Evolutionary conservation across 2,113 vertebrate species (phyloP).

Genomic region (Silurus glanis): DNA sequence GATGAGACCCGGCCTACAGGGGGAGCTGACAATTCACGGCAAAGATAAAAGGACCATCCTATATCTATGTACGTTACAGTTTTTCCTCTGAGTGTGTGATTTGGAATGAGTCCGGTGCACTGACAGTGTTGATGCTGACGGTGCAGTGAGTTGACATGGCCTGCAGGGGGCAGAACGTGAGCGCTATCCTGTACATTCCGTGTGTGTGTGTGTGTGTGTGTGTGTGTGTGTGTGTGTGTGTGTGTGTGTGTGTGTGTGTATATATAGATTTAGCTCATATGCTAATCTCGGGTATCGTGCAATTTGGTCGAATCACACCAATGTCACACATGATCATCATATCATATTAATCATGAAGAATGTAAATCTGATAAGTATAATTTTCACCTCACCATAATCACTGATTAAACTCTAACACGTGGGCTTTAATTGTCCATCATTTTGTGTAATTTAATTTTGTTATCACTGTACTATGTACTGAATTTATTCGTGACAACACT

Average conservation of each 20-base stretch:
- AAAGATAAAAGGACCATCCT: not conserved
- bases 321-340: not conserved
- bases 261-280: not conserved
- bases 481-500: no score
- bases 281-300: no score
- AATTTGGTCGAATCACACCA: not conserved
- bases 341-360: not conserved
- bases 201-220: no score
- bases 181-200: not conserved
- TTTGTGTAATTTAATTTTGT: not conserved
- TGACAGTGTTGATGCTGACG: not conserved
- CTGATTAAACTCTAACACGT: not conserved
- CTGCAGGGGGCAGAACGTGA: not conserved
- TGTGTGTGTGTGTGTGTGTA: no score
- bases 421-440: not conserved
- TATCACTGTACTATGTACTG: not conserved
- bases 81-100: not conserved
- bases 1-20: conserved; percentile 1
- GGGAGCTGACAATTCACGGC: not conserved
- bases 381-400: not conserved
- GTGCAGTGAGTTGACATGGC: not conserved
- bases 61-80: not conserved
- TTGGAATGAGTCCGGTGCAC: no score
- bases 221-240: no score
- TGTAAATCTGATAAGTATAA: not conserved